Evolutionary conservation across 2,113 vertebrate genomes (phyloP), one percentile per base, ranked within the genome.

Genomic region (Monopterus albus): DNA sequence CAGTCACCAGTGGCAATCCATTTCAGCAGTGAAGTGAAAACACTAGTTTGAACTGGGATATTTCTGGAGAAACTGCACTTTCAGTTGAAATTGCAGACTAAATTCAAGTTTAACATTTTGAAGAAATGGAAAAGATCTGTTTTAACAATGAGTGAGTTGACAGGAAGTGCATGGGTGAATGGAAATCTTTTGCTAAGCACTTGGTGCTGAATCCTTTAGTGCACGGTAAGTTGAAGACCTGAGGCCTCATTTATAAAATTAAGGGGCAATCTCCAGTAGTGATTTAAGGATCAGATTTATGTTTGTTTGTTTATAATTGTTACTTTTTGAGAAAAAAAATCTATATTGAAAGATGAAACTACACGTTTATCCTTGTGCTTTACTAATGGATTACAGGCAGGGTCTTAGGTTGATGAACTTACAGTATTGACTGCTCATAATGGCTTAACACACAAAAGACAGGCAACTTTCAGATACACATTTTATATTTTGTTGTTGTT

Each of bases 61-160:
- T 56, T 49, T 68, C 26, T 15, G 26, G 66, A 57, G 51, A 64
- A 64, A 61, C 43, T 23, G 17, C 43, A 72, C 42, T 56, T 59
- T 66, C 26, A 21, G 29, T 63, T 10, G 14, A 46, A 53, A 21
- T 6, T 23, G 28, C 36, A 17, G 31, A 67, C 46, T 33, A 23
- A 21, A 45, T 66, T 38, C 17, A 36, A 26, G 53, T 33, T 56
- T 31, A 31, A 31, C 29, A 31, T 23, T 18, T 62, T 21, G 26
- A 38, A 1, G 28, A 78, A 39, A 49, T 46, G 11, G 17, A 69
- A 39, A 47, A 9, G 35, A 49, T 11, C 2, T 36, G 5, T 51
- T 66, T 56, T 10, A 77, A 42, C 6, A 26, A 26, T 21, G 55
- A 26, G 36, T 47, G 17, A 47, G 25, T 15, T 47, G 33, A 42